Conservation (phyloP, 2,888 invertebrate genomes). For the Meganola albula region DNA sequence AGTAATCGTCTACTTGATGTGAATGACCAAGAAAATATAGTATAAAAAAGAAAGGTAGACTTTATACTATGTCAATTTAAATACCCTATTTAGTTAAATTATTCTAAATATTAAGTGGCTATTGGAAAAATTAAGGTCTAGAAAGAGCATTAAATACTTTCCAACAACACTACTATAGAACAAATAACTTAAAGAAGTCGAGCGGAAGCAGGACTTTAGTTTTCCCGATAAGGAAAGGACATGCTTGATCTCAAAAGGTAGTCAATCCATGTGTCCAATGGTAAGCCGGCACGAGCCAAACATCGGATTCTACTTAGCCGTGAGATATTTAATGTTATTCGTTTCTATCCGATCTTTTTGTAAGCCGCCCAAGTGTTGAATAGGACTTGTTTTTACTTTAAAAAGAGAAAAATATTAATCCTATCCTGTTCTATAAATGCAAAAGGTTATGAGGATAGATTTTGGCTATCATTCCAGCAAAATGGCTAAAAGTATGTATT, state of each 20-base stretch:
- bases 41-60: too few relatives aligned
- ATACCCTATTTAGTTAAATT: too few relatives aligned
- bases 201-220: constrained; percentile 21
- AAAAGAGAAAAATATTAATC: too few relatives aligned
- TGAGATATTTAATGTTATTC: constrained; percentile 57
- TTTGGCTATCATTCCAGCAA: too few relatives aligned
- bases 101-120: too few relatives aligned
- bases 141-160: constrained; percentile 1
- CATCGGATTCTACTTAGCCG: constrained; percentile 71
- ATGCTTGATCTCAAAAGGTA: constrained; percentile 57
- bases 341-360: constrained; percentile 36
- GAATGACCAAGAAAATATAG: too few relatives aligned
- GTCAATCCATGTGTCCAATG: constrained; percentile 51
- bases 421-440: too few relatives aligned
- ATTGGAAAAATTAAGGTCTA: too few relatives aligned
- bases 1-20: constrained; percentile 1
- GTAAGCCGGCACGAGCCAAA: constrained; percentile 38
- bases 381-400: too few relatives aligned
- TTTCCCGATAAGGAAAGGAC: constrained; percentile 43
- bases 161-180: constrained; percentile 18
- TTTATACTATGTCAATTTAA: too few relatives aligned
- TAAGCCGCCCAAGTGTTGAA: constrained; percentile 27
- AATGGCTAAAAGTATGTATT: too few relatives aligned
- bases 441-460: too few relatives aligned
- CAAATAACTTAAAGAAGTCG: constrained; percentile 30